phyloP scores from a whole-genome alignment of 2,888 invertebrate genomes.

The Antitype chi region DNA sequence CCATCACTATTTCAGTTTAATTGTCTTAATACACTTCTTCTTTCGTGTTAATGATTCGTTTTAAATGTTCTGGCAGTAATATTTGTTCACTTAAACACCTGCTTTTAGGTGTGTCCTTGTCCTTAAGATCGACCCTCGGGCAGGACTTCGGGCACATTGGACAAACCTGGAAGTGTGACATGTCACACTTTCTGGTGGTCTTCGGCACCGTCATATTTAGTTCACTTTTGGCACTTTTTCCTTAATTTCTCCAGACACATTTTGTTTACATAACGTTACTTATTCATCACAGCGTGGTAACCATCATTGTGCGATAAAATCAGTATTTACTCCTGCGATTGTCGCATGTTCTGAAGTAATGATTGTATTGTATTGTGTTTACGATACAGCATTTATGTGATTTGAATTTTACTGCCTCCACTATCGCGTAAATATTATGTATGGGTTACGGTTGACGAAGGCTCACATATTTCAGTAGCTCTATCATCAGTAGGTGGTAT shows the following conservation, averaged over 20 bases:
- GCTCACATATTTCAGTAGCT: background rate
- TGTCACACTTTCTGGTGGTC: no score
- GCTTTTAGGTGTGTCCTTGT: background rate
- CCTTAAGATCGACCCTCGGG: background rate
- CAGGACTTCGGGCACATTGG: background rate
- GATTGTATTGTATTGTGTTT: conserved; percentile 14
- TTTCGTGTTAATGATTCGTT: background rate
- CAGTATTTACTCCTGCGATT: conserved; percentile 9
- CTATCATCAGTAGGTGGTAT: background rate
- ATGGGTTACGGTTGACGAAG: background rate
- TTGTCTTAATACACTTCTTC: background rate
- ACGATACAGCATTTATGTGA: conserved; percentile 15
- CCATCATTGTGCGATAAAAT: conserved; percentile 28
- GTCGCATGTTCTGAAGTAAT: conserved; percentile 19
- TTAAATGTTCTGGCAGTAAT: background rate
- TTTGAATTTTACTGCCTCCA: conserved; percentile 18
- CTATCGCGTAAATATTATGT: conserved; percentile 1
- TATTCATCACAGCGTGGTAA: background rate
- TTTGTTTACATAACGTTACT: background rate
- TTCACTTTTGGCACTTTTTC: background rate
- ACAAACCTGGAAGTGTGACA: background rate
- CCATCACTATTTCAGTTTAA: no score
- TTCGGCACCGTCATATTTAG: background rate
- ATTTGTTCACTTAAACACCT: background rate
- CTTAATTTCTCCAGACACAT: background rate